These are phyloP conservation scores for Erithacus rubecula DNA, from an alignment of 2,797 vertebrate genomes.

Conservation along the genomic window DNA sequence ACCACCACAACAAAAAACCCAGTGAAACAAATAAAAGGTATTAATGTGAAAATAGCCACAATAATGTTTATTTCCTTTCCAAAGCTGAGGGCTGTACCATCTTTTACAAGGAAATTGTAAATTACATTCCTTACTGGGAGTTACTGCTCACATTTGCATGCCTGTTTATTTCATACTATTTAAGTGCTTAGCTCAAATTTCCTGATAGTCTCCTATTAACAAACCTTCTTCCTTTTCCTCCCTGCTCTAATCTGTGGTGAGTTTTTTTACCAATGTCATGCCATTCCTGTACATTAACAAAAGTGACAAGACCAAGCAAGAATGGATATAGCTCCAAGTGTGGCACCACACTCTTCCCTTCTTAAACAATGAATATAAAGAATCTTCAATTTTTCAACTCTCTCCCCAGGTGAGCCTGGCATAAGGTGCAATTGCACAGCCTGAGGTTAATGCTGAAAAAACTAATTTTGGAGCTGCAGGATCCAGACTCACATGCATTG, in stretches of 20 bases:
- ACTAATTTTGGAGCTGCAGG: background rate
- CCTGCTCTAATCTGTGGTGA: background rate
- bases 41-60: background rate
- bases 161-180: background rate
- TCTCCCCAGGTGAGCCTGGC: background rate
- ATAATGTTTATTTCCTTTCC: background rate
- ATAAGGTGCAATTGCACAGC: background rate
- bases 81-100: background rate
- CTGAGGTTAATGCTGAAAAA: background rate
- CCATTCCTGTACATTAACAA: rapidly evolving
- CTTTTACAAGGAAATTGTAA: background rate
- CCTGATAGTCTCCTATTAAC: background rate
- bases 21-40: background rate
- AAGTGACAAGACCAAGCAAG: background rate
- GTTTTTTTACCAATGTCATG: background rate
- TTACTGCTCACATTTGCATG: background rate
- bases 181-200: background rate
- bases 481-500: background rate
- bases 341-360: background rate
- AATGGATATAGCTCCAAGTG: background rate
- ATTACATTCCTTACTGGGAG: background rate
- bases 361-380: background rate
- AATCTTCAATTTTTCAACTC: background rate
- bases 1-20: background rate
- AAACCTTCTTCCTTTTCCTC: background rate